Conservation (phyloP, 1,140 invertebrate genomes). For the Phenacoccus solenopsis region DNA sequence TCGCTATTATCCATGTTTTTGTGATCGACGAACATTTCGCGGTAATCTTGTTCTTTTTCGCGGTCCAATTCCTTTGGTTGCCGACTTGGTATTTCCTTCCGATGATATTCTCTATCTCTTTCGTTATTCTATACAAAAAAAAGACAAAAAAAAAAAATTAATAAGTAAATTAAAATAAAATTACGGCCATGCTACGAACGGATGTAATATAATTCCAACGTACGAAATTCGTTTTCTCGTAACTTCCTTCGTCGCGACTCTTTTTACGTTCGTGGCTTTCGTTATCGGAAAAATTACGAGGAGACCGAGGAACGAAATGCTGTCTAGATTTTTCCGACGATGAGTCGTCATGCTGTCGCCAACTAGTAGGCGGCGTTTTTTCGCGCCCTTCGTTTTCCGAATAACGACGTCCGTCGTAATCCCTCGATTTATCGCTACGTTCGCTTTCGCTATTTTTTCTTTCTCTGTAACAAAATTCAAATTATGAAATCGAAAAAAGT, state of each 20-base stretch:
- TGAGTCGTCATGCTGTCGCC: neutral
- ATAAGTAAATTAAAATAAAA: too few relatives aligned
- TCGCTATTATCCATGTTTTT: slow-evolving; percentile 22
- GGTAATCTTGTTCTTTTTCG: slow-evolving; percentile 35
- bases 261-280: neutral
- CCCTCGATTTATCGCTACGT: slow-evolving; percentile 2
- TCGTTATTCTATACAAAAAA: neutral
- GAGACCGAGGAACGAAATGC: neutral
- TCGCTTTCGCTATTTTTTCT: slow-evolving; percentile 6
- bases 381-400: slow-evolving; percentile 9
- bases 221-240: neutral
- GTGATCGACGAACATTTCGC: slow-evolving; percentile 22
- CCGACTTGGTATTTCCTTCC: slow-evolving; percentile 29
- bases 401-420: neutral
- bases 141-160: too few relatives aligned
- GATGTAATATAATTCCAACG: too few relatives aligned
- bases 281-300: neutral
- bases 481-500: too few relatives aligned
- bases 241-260: neutral
- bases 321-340: neutral
- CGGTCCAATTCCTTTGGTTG: slow-evolving; percentile 34
- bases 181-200: too few relatives aligned
- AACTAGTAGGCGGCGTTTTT: neutral
- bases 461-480: neutral
- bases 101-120: neutral